phyloP scores from a whole-genome alignment of 2,888 invertebrate species.

The Julus scandinavius region DNA sequence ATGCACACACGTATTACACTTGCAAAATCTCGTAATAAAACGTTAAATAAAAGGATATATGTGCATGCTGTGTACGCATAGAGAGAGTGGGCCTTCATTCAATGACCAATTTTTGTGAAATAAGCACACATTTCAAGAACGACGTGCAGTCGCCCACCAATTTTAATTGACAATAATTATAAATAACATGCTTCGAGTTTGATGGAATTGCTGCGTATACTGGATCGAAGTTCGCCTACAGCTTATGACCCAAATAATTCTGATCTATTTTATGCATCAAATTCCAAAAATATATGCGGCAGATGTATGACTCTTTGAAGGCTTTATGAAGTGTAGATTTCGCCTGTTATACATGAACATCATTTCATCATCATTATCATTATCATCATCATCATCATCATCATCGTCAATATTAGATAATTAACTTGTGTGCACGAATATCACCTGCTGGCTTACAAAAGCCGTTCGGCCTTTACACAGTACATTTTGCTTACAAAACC shows the following conservation, averaged over 20 bases:
- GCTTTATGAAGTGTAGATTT: not conserved
- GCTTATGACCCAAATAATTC: not conserved
- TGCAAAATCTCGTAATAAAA: slow-evolving; percentile 22
- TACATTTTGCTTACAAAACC: not conserved
- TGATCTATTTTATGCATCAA: not conserved
- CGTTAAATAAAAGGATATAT: not conserved
- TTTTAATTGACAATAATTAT: slow-evolving; percentile 27
- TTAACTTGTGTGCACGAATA: too few relatives aligned
- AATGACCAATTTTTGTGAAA: not conserved
- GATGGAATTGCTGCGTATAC: not conserved
- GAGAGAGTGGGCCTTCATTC: not conserved
- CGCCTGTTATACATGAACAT: not conserved
- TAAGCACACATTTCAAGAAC: not conserved
- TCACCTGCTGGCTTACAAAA: too few relatives aligned
- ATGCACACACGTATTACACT: slow-evolving; percentile 16
- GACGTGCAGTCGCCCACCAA: not conserved
- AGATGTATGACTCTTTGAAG: not conserved
- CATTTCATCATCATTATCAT: too few relatives aligned
- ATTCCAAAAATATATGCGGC: not conserved
- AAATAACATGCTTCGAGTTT: slow-evolving; percentile 9
- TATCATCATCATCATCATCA: too few relatives aligned
- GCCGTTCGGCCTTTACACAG: not conserved
- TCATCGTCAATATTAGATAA: too few relatives aligned
- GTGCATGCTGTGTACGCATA: not conserved
- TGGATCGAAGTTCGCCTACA: not conserved